Conservation (phyloP, 2,797 vertebrate species). For the Macrochelys suwanniensis region DNA sequence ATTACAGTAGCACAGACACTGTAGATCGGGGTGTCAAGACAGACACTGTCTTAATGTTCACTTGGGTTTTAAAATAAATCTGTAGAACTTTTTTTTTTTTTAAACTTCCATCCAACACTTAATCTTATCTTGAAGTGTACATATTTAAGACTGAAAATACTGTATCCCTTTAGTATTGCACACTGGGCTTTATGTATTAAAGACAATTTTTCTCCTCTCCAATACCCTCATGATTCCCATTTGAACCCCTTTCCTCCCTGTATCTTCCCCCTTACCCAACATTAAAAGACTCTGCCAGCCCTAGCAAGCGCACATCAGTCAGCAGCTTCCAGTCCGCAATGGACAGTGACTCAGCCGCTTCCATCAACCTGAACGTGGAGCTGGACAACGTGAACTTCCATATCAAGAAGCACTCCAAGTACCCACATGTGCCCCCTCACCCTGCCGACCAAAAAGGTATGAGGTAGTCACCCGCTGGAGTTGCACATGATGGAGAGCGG, state of each 20-base stretch:
- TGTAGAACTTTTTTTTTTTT: too few relatives aligned
- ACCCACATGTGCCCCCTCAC: slow-evolving; percentile 94
- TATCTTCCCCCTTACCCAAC: slow-evolving; percentile 78
- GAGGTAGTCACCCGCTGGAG: slow-evolving; percentile 80
- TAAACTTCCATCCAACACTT: neutral
- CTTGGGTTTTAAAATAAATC: neutral
- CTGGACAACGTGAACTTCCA: slow-evolving; percentile 99
- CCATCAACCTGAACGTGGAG: slow-evolving; percentile 99
- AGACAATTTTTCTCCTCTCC: slow-evolving; percentile 82
- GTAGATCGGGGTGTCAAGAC: slow-evolving; percentile 21
- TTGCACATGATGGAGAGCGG: slow-evolving; percentile 76
- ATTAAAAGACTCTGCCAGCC: slow-evolving; percentile 93
- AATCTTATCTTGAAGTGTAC: neutral
- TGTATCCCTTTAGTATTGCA: slow-evolving; percentile 82
- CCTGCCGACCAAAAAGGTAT: slow-evolving; percentile 95
- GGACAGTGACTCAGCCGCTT: slow-evolving; percentile 98
- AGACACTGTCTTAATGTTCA: neutral
- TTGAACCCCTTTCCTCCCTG: slow-evolving; percentile 83
- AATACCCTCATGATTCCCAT: slow-evolving; percentile 79
- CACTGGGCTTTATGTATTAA: slow-evolving; percentile 82
- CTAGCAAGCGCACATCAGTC: slow-evolving; percentile 98
- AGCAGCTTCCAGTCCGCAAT: slow-evolving; percentile 98
- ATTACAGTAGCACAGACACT: slow-evolving; percentile 69
- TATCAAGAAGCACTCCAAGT: slow-evolving; percentile 99
- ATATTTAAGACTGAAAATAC: slow-evolving; percentile 69